Evolutionary conservation across 2,888 invertebrate genomes (phyloP).

Genomic region (Diplazon laetatorius): DNA sequence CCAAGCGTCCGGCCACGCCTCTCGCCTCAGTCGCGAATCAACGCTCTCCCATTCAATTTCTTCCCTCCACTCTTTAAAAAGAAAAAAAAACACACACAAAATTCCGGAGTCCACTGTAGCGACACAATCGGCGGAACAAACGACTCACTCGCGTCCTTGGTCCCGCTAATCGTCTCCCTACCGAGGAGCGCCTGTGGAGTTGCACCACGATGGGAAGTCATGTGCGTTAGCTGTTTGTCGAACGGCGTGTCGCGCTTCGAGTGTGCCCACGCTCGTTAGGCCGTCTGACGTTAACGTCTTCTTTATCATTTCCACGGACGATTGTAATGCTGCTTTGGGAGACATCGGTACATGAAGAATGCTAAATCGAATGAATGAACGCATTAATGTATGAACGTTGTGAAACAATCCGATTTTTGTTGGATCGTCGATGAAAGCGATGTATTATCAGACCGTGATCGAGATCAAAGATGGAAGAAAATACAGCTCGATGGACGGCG

Average conservation of each 20-base stretch:
- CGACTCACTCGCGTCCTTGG: conserved; percentile 58
- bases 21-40: too few species aligned
- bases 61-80: too few species aligned
- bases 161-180: conserved; percentile 49
- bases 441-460: conserved; percentile 1
- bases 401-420: too few species aligned
- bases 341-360: too few species aligned
- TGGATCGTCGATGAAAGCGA: background rate
- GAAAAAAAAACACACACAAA: too few species aligned
- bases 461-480: conserved; percentile 1
- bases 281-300: background rate
- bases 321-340: too few species aligned
- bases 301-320: too few species aligned
- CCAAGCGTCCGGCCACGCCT: too few species aligned
- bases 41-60: too few species aligned
- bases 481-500: background rate
- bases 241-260: background rate
- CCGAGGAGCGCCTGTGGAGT: conserved; percentile 28
- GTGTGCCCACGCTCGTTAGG: background rate
- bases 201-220: background rate
- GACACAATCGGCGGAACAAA: conserved; percentile 29
- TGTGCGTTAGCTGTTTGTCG: background rate
- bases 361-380: too few species aligned
- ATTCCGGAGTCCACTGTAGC: background rate
- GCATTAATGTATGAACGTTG: too few species aligned